These are phyloP conservation scores for Microdon myrmicae DNA, from an alignment of 2,888 invertebrate species.

Conservation along the genomic window DNA sequence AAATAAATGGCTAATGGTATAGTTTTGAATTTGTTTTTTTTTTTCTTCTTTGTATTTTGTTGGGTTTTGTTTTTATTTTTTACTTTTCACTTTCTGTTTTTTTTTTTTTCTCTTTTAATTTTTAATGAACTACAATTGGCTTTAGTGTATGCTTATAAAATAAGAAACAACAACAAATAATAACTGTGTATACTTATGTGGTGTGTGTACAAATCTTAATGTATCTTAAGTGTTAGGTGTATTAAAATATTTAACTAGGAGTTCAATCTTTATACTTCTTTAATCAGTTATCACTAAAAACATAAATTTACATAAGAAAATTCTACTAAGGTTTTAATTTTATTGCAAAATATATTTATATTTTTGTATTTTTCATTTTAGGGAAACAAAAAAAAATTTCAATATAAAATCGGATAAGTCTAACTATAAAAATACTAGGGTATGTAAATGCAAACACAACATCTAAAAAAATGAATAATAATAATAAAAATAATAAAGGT, in stretches of 20 bases:
- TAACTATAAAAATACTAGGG: not conserved
- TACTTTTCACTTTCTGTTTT: too few relatives aligned
- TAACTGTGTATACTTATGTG: constrained; percentile 38
- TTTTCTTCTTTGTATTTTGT: too few relatives aligned
- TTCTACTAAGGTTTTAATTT: constrained; percentile 29
- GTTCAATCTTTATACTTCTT: constrained; percentile 9
- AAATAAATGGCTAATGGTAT: constrained; percentile 29
- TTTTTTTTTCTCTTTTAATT: constrained; percentile 5
- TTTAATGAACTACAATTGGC: constrained; percentile 19
- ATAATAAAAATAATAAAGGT: too few relatives aligned
- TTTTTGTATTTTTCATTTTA: too few relatives aligned
- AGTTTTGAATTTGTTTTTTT: too few relatives aligned
- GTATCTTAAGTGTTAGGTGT: constrained; percentile 20
- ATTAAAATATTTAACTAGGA: constrained; percentile 34
- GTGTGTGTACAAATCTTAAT: constrained; percentile 38
- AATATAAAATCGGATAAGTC: not conserved
- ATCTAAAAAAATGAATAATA: too few relatives aligned
- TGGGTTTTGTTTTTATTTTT: too few relatives aligned
- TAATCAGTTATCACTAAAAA: constrained; percentile 16
- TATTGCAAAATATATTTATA: constrained; percentile 16
- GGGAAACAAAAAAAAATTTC: constrained; percentile 5
- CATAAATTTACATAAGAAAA: constrained; percentile 25
- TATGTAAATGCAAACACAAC: too few relatives aligned
- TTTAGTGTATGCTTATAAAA: constrained; percentile 34
- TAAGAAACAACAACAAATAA: constrained; percentile 49